Conservation (phyloP, 2,797 vertebrate species). For the Anomalospiza imberbis region DNA sequence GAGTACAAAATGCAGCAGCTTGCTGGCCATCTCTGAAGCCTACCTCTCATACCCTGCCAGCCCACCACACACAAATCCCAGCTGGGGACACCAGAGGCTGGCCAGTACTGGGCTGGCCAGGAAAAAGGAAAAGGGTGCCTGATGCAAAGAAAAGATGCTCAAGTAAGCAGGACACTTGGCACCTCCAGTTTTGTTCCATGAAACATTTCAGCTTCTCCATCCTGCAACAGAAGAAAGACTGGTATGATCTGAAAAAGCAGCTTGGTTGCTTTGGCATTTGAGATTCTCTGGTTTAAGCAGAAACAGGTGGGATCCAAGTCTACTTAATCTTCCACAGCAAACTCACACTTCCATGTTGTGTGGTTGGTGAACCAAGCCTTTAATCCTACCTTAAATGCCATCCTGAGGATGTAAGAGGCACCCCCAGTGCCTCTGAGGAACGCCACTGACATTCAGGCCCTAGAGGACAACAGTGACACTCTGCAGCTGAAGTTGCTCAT, state of each 20-base stretch:
- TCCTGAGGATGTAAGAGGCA: neutral
- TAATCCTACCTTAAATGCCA: neutral
- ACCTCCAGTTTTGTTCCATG: neutral
- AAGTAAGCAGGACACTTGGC: neutral
- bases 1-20: neutral
- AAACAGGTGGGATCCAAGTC: neutral
- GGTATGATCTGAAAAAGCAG: neutral
- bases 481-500: neutral
- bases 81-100: neutral
- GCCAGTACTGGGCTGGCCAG: neutral
- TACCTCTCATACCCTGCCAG: neutral
- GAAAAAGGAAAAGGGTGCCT: neutral
- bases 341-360: neutral
- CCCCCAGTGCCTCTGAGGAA: neutral
- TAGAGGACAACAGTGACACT: neutral
- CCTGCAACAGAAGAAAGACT: neutral
- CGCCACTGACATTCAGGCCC: neutral
- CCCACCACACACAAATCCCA: neutral
- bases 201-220: neutral
- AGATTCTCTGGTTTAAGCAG: neutral
- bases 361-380: neutral
- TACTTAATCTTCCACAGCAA: neutral
- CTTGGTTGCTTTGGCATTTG: neutral
- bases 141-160: neutral
- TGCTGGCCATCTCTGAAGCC: neutral